Evolutionary conservation across 2,797 vertebrate species (phyloP).

Genomic region (Myoxocephalus aenaeus): DNA sequence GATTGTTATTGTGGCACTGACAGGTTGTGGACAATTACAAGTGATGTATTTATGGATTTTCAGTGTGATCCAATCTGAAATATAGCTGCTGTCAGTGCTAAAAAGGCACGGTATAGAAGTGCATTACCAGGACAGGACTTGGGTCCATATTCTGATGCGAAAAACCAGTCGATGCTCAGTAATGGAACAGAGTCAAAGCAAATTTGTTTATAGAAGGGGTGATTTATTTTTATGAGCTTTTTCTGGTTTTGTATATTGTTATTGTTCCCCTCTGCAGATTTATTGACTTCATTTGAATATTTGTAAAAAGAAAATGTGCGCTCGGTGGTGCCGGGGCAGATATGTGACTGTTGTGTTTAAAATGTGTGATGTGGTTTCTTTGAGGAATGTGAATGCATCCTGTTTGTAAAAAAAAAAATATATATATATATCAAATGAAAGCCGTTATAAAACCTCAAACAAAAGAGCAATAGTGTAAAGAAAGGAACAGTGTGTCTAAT

Average conservation of each 20-base stretch:
- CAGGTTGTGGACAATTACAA: slow-evolving; percentile 73
- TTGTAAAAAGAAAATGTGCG: slow-evolving; percentile 42
- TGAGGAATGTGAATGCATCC: slow-evolving; percentile 18
- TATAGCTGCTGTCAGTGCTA: slow-evolving; percentile 59
- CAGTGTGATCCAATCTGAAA: slow-evolving; percentile 60
- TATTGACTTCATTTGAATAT: slow-evolving; percentile 66
- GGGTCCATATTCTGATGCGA: slow-evolving; percentile 38
- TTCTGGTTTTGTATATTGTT: slow-evolving; percentile 58
- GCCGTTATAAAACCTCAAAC: not conserved
- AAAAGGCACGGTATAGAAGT: slow-evolving; percentile 45
- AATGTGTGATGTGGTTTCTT: slow-evolving; percentile 29
- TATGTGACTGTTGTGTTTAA: slow-evolving; percentile 24
- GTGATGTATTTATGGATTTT: slow-evolving; percentile 78
- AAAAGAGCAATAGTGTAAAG: not conserved
- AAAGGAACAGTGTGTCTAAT: not conserved
- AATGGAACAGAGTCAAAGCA: slow-evolving; percentile 50
- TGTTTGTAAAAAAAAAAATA: slow-evolving; percentile 26
- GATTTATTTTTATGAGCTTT: slow-evolving; percentile 68
- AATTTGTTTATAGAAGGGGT: slow-evolving; percentile 55
- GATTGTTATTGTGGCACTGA: slow-evolving; percentile 69
- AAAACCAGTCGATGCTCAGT: slow-evolving; percentile 51
- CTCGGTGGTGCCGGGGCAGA: slow-evolving; percentile 37
- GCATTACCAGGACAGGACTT: slow-evolving; percentile 40
- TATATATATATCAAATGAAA: slow-evolving; percentile 16
- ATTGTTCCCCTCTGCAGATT: slow-evolving; percentile 63